Evolutionary conservation across 1,140 invertebrate genomes (phyloP).

Genomic region (Sitodiplosis mosellana): DNA sequence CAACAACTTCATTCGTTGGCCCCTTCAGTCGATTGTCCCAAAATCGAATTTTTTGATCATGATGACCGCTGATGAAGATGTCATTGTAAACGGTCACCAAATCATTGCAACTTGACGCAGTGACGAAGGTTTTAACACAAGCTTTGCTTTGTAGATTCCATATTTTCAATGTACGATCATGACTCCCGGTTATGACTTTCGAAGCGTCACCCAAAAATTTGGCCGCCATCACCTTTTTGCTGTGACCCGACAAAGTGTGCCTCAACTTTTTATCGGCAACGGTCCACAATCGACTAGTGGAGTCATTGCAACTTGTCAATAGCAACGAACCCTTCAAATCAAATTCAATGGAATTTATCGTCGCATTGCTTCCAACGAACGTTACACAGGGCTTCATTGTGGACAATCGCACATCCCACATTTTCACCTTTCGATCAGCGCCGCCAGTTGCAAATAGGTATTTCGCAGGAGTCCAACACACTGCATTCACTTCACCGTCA

Average conservation of each 20-base stretch:
- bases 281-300: too few relatives aligned
- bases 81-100: slow-evolving; percentile 77
- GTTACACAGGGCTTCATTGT: too few relatives aligned
- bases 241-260: slow-evolving; percentile 94
- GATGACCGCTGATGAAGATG: slow-evolving; percentile 91
- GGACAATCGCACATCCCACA: too few relatives aligned
- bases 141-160: slow-evolving; percentile 87
- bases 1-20: slow-evolving; percentile 61
- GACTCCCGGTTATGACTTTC: slow-evolving; percentile 82
- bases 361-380: too few relatives aligned
- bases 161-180: slow-evolving; percentile 91
- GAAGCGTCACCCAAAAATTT: slow-evolving; percentile 78
- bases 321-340: too few relatives aligned
- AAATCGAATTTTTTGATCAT: slow-evolving; percentile 90
- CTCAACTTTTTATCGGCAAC: too few relatives aligned
- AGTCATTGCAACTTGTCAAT: too few relatives aligned
- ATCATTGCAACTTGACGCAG: slow-evolving; percentile 92
- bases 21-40: slow-evolving; percentile 81
- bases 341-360: too few relatives aligned
- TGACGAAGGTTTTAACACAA: slow-evolving; percentile 91
- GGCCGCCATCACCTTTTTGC: slow-evolving; percentile 83
- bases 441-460: too few relatives aligned
- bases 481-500: too few relatives aligned
- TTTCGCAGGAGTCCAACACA: too few relatives aligned
- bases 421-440: too few relatives aligned